These are phyloP conservation scores for Larimichthys polyactis DNA, from an alignment of 2,113 vertebrate species.

Conservation along the genomic window DNA sequence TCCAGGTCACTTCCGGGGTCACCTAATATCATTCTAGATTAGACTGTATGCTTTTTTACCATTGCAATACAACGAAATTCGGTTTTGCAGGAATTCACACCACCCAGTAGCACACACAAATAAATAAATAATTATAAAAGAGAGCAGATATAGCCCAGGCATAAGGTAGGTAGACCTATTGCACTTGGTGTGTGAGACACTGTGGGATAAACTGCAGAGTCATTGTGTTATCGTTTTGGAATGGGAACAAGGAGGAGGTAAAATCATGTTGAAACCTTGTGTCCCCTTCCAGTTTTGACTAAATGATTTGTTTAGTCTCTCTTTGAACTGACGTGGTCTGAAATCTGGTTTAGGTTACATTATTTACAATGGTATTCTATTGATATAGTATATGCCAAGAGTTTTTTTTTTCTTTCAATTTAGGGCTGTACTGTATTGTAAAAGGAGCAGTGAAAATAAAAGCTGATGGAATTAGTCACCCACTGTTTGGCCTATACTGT, in stretches of 20 bases:
- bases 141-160: too few relatives aligned
- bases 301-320: too few relatives aligned
- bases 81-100: too few relatives aligned
- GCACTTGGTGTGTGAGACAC: not conserved
- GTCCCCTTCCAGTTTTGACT: not conserved
- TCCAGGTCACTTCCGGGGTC: too few relatives aligned
- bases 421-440: not conserved
- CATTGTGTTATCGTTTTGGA: not conserved
- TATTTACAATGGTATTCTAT: not conserved
- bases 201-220: conserved; percentile 1
- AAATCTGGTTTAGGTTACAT: not conserved
- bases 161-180: too few relatives aligned
- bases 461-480: not conserved
- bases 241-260: not conserved
- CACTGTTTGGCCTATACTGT: too few relatives aligned
- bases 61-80: too few relatives aligned
- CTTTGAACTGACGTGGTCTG: not conserved
- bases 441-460: not conserved
- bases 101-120: too few relatives aligned
- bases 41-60: too few relatives aligned
- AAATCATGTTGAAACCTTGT: not conserved
- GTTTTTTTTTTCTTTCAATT: not conserved
- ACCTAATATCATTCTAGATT: too few relatives aligned
- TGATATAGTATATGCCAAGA: not conserved
- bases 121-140: too few relatives aligned